A percentile compares a stretch with the other conserved stretches of the same genome.
phyloP scores from a whole-genome alignment of 1,140 invertebrate species.

The Drosophila sp. region DNA sequence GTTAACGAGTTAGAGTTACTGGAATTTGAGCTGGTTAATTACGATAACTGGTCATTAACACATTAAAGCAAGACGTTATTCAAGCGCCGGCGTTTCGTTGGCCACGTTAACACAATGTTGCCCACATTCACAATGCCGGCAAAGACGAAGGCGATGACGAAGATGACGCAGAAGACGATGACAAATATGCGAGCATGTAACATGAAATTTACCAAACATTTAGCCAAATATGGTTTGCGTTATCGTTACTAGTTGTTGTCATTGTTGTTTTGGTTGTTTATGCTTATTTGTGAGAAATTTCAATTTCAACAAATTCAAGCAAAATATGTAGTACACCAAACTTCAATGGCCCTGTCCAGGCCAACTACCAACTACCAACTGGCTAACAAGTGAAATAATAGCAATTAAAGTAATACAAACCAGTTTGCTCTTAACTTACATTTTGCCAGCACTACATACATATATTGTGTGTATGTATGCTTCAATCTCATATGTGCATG shows the following conservation, averaged over 20 bases:
- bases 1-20: constrained; percentile 21
- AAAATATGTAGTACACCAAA: constrained; percentile 14
- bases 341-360: constrained; percentile 26
- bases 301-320: constrained; percentile 31
- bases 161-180: constrained; percentile 28
- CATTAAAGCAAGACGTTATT: constrained; percentile 10
- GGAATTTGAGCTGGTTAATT: constrained; percentile 44
- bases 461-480: not conserved
- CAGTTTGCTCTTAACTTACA: constrained; percentile 65
- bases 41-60: constrained; percentile 41
- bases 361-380: constrained; percentile 27
- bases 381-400: constrained; percentile 70
- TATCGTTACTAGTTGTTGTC: not conserved
- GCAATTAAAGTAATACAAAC: constrained; percentile 79
- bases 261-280: constrained; percentile 29
- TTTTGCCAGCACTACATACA: constrained; percentile 56
- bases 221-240: constrained; percentile 15
- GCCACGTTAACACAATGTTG: constrained; percentile 9
- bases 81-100: constrained; percentile 17
- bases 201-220: constrained; percentile 31
- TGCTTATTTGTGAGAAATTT: constrained; percentile 54
- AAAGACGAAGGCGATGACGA: too few relatives aligned
- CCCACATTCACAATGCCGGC: constrained; percentile 8
- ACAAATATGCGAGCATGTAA: constrained; percentile 32
- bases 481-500: too few relatives aligned